These are phyloP conservation scores for Rhinichthys klamathensis DNA, from an alignment of 2,113 vertebrate genomes.

Conservation along the genomic window DNA sequence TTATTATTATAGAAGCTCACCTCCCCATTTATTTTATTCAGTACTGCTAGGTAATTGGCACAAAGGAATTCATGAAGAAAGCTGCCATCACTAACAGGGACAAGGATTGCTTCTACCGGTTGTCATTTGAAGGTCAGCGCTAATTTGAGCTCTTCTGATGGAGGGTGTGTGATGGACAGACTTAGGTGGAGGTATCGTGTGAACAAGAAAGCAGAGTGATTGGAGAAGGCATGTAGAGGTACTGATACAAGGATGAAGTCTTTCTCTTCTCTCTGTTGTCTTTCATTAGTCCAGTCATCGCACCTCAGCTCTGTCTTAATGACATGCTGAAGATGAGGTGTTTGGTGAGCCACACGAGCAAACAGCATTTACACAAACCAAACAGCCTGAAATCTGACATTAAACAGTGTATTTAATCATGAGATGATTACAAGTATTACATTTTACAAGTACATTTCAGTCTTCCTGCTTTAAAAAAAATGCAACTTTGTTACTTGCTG, in stretches of 20 bases:
- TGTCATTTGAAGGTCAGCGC: conserved; percentile 69
- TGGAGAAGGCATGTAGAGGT: conserved; percentile 42
- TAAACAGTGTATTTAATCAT: neutral
- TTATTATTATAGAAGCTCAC: conserved; percentile 67
- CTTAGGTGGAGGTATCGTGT: neutral
- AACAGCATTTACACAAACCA: neutral
- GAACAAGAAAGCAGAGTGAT: neutral
- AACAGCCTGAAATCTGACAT: neutral
- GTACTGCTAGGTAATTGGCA: conserved; percentile 63
- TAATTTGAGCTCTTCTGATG: conserved; percentile 67
- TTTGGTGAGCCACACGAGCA: neutral
- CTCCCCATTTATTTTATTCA: conserved; percentile 57
- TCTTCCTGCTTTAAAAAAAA: too few relatives aligned
- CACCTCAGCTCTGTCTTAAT: neutral
- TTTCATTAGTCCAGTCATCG: neutral
- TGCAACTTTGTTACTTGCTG: too few relatives aligned
- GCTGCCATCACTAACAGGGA: conserved; percentile 45
- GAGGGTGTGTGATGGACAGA: conserved; percentile 49
- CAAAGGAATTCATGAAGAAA: conserved; percentile 62
- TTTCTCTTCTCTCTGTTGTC: neutral
- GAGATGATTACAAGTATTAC: too few relatives aligned
- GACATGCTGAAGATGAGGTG: neutral
- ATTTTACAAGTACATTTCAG: too few relatives aligned
- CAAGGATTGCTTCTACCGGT: conserved; percentile 61
- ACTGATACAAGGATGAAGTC: conserved; percentile 41